Base-by-base conservation (phyloP, 2,113 vertebrate species). In the Phalacrocorax brasilianus region DNA sequence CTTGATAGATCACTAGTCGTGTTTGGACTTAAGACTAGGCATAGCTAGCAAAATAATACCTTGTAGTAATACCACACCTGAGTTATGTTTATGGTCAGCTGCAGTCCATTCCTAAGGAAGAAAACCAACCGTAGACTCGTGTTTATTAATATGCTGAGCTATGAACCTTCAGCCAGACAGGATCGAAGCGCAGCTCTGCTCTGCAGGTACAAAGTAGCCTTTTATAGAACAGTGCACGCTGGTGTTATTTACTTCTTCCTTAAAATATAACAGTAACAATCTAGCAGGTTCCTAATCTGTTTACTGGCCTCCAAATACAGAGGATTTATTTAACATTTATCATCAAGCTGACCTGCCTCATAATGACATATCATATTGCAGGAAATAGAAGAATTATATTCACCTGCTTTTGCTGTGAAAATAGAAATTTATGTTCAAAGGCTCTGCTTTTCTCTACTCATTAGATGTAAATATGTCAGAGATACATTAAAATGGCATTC, bases 381-480 rank as follows among this genome's bases (percentile, higher is more conserved):
- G 66, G 89, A 97, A 97, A 96, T 82, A 28, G 84, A 98, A 97
- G 62, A 80, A 95, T 78, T 67, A 40, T 92, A 95, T 95, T 97
- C 84, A n/a, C 38, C 45, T 58, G 30, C 23, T 94, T 96, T 95
- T 93, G 49, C 72, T 82, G n/a, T 80, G 71, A 93, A 95, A 97
- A 95, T 61, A 96, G 74, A 97, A 97, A 98, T 97, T 95, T 96
- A 97, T 91, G 85, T 90, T 97, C 91, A 93, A 96, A 97, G 90
- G 97, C 96, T 95, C 70, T 78, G 82, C 71, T 97, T 97, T 97
- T 95, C 81, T 91, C 67, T 97, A 61, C 76, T 97, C 42, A 19
- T 95, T 97, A 96, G 89, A 96, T 97, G 89, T 98, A 98, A 98
- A 98, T 97, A 98, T 97, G 96, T 96, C 97, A 97, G 88, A 96